phyloP scores from a whole-genome alignment of 2,113 vertebrate genomes.

The Chionis minor region DNA sequence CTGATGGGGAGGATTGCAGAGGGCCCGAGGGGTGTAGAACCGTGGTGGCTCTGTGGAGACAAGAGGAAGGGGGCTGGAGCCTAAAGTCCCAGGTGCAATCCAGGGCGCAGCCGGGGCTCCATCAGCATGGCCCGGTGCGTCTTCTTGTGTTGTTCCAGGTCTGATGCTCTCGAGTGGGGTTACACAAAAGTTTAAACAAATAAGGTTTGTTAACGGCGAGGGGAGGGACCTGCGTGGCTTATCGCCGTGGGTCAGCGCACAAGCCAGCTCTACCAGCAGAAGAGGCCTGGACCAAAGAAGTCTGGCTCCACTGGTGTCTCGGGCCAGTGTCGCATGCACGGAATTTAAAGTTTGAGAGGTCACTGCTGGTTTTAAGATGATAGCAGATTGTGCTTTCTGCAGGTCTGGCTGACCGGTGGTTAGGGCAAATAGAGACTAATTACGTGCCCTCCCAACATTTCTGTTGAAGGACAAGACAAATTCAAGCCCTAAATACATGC shows the following conservation, averaged over 20 bases:
- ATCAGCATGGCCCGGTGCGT: neutral
- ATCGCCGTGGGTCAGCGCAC: accelerated
- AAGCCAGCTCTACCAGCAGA: neutral
- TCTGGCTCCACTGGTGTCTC: neutral
- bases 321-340: neutral
- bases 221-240: neutral
- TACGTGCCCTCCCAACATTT: neutral
- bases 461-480: conserved; percentile 25
- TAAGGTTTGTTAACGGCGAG: too few species aligned
- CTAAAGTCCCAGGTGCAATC: accelerated
- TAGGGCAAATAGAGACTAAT: neutral
- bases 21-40: neutral
- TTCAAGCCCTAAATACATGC: neutral
- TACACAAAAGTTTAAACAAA: neutral
- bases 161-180: neutral
- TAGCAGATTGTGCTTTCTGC: neutral
- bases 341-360: neutral
- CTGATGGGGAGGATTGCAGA: neutral
- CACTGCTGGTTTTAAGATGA: neutral
- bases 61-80: neutral
- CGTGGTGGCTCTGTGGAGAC: neutral
- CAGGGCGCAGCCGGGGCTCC: neutral
- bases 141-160: neutral
- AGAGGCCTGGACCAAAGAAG: neutral
- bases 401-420: neutral